These are phyloP conservation scores for Protobothrops mucrosquamatus DNA, from an alignment of 2,113 vertebrate species.

Conservation along the genomic window DNA sequence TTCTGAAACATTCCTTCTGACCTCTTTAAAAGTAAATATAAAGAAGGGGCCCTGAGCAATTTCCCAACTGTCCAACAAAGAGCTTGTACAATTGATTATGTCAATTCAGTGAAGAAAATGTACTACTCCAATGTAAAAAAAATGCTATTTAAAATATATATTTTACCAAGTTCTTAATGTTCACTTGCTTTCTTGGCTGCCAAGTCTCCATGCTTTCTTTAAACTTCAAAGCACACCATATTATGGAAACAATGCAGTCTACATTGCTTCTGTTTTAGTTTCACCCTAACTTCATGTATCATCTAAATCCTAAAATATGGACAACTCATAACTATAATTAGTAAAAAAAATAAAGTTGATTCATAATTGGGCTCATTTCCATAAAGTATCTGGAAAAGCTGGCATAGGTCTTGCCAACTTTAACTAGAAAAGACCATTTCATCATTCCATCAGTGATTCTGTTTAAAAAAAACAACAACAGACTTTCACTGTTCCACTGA, in stretches of 20 bases:
- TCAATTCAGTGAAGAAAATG: neutral
- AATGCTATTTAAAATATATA: neutral
- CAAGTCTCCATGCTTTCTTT: neutral
- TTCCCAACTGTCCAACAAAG: neutral
- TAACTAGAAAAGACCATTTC: neutral
- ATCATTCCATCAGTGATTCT: neutral
- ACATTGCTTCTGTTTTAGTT: neutral
- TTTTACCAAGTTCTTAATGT: neutral
- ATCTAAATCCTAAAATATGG: neutral
- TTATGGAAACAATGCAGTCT: neutral
- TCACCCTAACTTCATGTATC: neutral
- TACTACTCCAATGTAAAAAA: neutral
- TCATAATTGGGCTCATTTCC: neutral
- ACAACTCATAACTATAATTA: neutral
- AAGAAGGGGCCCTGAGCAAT: neutral
- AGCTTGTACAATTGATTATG: neutral
- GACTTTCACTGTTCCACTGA: neutral
- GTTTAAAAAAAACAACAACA: neutral
- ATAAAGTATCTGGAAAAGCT: neutral
- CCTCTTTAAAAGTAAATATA: neutral
- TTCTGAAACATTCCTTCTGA: neutral
- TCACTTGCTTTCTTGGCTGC: neutral
- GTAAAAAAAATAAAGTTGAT: neutral
- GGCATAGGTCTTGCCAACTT: neutral
- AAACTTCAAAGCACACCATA: neutral